Conservation (phyloP, 2,113 vertebrate genomes). For the Epinephelus fuscoguttatus region DNA sequence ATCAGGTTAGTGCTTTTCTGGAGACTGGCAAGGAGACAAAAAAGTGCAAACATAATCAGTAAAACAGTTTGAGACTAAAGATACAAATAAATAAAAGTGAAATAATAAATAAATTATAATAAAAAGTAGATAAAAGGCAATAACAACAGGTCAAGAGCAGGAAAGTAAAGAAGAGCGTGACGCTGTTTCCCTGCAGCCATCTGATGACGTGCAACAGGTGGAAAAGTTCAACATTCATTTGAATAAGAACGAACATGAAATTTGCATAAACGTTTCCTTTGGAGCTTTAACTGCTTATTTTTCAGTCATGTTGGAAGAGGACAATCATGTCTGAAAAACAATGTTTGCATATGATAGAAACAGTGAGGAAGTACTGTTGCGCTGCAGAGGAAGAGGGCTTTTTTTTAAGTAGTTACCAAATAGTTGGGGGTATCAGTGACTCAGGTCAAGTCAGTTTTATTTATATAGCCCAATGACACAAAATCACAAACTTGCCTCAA, state of each 20-base stretch:
- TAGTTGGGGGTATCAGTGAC: not conserved
- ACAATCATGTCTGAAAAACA: not conserved
- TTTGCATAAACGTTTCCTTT: not conserved
- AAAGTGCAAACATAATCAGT: not conserved
- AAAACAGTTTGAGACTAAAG: not conserved
- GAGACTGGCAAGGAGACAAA: no score
- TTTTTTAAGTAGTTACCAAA: not conserved
- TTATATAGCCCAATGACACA: no score
- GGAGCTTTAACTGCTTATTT: not conserved
- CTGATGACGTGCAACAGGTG: not conserved
- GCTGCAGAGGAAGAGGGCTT: not conserved
- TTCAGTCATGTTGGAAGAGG: not conserved
- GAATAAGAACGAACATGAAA: not conserved
- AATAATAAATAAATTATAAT: not conserved
- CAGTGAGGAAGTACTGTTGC: not conserved
- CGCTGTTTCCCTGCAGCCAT: not conserved
- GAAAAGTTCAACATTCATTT: not conserved
- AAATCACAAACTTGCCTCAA: no score
- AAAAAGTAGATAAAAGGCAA: not conserved
- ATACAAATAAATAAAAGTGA: not conserved
- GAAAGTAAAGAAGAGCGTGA: not conserved
- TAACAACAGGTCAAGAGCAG: not conserved
- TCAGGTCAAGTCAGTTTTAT: no score
- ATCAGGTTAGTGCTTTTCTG: no score
- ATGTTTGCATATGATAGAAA: not conserved